Conservation (phyloP, 2,888 invertebrate genomes). For the Mamestra brassicae region DNA sequence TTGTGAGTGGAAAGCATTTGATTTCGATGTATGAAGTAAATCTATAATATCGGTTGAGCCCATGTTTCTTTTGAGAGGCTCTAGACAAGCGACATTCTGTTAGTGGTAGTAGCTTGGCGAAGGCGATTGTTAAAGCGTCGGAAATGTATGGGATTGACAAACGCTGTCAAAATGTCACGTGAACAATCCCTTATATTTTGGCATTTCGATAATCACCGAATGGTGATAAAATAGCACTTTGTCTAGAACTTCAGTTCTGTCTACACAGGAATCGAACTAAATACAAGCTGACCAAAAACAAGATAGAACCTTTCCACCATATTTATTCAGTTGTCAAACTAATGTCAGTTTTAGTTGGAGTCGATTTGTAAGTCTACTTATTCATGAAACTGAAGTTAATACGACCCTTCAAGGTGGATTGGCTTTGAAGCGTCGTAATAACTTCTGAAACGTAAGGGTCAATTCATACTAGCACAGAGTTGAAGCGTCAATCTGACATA, state of each 20-base stretch:
- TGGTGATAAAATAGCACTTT: too few relatives aligned
- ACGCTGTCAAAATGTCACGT: neutral
- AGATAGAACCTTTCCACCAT: neutral
- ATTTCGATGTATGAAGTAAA: constrained; percentile 2
- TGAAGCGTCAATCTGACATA: neutral
- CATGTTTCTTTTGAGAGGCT: neutral
- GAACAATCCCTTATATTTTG: neutral
- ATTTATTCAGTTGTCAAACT: neutral
- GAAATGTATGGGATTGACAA: neutral
- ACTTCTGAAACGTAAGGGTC: neutral
- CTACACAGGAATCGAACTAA: too few relatives aligned
- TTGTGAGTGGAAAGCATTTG: constrained; percentile 16
- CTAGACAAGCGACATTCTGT: too few relatives aligned
- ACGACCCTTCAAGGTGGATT: neutral
- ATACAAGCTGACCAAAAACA: neutral
- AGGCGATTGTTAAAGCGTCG: too few relatives aligned
- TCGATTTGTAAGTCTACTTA: neutral
- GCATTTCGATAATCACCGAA: too few relatives aligned
- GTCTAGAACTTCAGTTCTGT: too few relatives aligned
- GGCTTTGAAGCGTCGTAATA: neutral
- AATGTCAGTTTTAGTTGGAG: neutral
- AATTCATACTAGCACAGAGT: too few relatives aligned
- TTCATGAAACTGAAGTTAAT: neutral
- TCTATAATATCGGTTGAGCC: neutral
- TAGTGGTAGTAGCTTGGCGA: too few relatives aligned